Conservation (phyloP, 2,113 vertebrate species). For the Pseudorectes ferrugineus region DNA sequence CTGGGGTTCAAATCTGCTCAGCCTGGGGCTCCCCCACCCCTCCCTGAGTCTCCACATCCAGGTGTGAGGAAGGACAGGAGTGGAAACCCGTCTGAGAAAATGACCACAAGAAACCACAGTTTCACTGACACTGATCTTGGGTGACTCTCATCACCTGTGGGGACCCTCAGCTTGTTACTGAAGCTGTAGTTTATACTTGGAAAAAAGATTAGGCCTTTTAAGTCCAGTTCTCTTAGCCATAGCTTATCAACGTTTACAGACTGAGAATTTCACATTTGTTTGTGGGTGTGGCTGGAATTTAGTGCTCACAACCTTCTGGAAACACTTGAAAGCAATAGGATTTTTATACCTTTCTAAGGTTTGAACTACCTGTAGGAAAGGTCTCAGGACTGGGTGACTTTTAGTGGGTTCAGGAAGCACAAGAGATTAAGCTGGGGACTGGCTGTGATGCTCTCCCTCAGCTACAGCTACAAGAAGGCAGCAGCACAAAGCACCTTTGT, state of each 20-base stretch:
- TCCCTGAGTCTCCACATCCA: background rate
- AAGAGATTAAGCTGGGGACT: background rate
- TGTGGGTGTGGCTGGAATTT: background rate
- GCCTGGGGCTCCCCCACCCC: background rate
- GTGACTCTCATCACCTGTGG: background rate
- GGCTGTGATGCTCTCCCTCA: accelerated
- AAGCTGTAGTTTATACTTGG: background rate
- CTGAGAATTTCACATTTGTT: background rate
- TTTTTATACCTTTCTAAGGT: background rate
- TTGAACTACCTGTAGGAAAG: background rate
- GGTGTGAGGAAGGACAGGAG: background rate
- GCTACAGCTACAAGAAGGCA: background rate
- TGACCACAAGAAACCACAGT: background rate
- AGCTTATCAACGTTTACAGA: accelerated
- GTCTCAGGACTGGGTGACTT: background rate
- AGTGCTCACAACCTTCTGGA: background rate
- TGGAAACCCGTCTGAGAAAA: background rate
- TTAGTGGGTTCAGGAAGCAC: background rate
- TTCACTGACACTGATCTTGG: background rate
- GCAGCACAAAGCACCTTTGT: background rate
- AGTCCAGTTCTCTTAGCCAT: background rate
- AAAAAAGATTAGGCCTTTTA: background rate
- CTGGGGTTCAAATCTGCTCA: background rate
- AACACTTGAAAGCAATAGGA: background rate
- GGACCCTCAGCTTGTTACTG: background rate